These are phyloP conservation scores for Nasonia oneida DNA, from an alignment of 2,888 invertebrate genomes.

Conservation along the genomic window DNA sequence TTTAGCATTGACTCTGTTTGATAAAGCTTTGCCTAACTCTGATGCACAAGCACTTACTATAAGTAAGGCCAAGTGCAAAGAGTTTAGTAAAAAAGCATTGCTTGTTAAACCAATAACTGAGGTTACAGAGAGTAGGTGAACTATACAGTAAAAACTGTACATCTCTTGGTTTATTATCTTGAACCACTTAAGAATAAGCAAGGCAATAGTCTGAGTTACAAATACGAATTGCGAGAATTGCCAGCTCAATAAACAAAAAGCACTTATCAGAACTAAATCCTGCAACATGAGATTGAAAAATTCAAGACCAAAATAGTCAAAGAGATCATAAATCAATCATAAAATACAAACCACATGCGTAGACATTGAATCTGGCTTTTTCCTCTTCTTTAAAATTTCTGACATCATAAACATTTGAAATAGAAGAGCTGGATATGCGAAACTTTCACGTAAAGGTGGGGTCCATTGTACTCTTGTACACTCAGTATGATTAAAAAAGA, in stretches of 20 bases:
- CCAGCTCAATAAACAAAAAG: conserved; percentile 82
- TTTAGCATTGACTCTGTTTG: conserved; percentile 64
- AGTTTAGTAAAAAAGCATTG: conserved; percentile 80
- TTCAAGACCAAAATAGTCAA: conserved; percentile 7
- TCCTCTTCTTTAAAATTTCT: conserved; percentile 65
- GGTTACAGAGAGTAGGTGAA: conserved; percentile 65
- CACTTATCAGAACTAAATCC: conserved; percentile 44
- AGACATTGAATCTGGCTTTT: conserved; percentile 62
- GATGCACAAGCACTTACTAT: conserved; percentile 71
- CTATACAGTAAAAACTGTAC: conserved; percentile 71
- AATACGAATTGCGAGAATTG: conserved; percentile 93
- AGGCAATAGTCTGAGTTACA: conserved; percentile 87
- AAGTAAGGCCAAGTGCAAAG: conserved; percentile 80
- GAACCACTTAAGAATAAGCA: conserved; percentile 86
- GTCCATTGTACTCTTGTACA: conserved; percentile 92
- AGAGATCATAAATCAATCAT: background rate
- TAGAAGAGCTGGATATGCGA: conserved; percentile 90
- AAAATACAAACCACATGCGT: conserved; percentile 64
- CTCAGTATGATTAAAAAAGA: conserved; percentile 91
- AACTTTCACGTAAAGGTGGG: conserved; percentile 92
- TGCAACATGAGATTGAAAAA: conserved; percentile 42
- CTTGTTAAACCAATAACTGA: conserved; percentile 74
- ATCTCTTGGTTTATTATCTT: conserved; percentile 80
- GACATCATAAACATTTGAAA: conserved; percentile 86
- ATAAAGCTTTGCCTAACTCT: conserved; percentile 60